Evolutionary conservation across 2,888 invertebrate species (phyloP).

Genomic region (Sturmia bella): DNA sequence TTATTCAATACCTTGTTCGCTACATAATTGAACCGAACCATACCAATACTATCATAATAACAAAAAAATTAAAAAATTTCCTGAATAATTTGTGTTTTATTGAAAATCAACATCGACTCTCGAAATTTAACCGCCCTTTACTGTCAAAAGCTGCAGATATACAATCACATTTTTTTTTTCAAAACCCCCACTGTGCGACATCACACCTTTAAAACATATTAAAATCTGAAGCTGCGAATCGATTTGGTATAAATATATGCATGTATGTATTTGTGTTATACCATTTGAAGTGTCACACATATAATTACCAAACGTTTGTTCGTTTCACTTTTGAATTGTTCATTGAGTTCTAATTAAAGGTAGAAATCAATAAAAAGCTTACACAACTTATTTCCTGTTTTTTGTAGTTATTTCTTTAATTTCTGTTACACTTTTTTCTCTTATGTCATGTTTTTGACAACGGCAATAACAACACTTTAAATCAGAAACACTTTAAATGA

Average conservation of each 20-base stretch:
- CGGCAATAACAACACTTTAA: slow-evolving; percentile 22
- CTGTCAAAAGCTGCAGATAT: too few relatives aligned
- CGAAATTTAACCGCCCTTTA: too few relatives aligned
- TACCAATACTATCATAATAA: too few relatives aligned
- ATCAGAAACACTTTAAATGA: slow-evolving; percentile 36
- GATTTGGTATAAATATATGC: neutral
- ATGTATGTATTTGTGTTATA: neutral
- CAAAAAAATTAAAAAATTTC: too few relatives aligned
- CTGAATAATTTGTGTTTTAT: too few relatives aligned
- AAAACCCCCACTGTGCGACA: too few relatives aligned
- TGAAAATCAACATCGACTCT: too few relatives aligned
- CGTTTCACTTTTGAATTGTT: slow-evolving; percentile 48
- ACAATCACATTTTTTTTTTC: too few relatives aligned
- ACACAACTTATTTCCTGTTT: slow-evolving; percentile 62
- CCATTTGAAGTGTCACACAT: slow-evolving; percentile 12
- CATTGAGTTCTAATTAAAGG: slow-evolving; percentile 58
- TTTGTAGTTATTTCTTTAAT: slow-evolving; percentile 32
- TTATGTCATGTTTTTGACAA: slow-evolving; percentile 54
- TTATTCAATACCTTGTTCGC: too few relatives aligned
- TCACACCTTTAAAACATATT: too few relatives aligned
- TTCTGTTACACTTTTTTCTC: slow-evolving; percentile 28
- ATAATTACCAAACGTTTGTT: slow-evolving; percentile 51
- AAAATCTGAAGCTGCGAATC: too few relatives aligned
- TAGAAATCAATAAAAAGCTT: slow-evolving; percentile 64
- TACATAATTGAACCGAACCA: too few relatives aligned